A percentile compares a stretch with the other conserved stretches of the same genome.
Evolutionary conservation across 2,888 invertebrate genomes (phyloP).

Genomic region (Drosophila nigritarsus): DNA sequence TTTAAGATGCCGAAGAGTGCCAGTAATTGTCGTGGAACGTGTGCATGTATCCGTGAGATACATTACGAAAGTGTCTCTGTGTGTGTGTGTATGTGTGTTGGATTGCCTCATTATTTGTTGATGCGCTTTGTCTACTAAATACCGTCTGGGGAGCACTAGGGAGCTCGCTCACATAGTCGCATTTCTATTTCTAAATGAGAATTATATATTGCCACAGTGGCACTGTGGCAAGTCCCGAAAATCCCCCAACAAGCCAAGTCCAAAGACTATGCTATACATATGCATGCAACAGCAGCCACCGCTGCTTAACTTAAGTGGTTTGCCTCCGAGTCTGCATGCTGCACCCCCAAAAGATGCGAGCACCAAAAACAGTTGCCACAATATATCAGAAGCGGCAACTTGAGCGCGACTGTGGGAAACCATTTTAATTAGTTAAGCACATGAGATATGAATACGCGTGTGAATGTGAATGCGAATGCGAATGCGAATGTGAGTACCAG

Average conservation of each 20-base stretch:
- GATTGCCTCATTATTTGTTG: conserved; percentile 57
- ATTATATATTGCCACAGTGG: conserved; percentile 27
- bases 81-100: not conserved
- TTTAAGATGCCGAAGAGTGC: conserved; percentile 33
- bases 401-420: conserved; percentile 59
- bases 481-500: conserved; percentile 2
- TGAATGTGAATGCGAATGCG: conserved; percentile 5
- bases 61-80: conserved; percentile 27
- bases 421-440: conserved; percentile 57
- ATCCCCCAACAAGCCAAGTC: conserved; percentile 25
- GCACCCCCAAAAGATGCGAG: conserved; percentile 30
- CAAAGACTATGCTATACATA: conserved; percentile 11
- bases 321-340: conserved; percentile 33
- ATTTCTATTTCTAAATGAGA: conserved; percentile 39
- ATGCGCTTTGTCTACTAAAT: conserved; percentile 58
- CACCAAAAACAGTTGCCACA: conserved; percentile 60
- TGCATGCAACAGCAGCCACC: conserved; percentile 9
- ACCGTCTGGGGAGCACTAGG: conserved; percentile 54
- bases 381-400: conserved; percentile 57
- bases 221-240: conserved; percentile 10
- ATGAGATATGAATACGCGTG: conserved; percentile 21
- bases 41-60: conserved; percentile 52
- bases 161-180: conserved; percentile 34
- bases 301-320: conserved; percentile 59
- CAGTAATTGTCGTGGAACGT: conserved; percentile 41